phyloP scores from a whole-genome alignment of 2,888 invertebrate genomes.

The Cryptops parisi region DNA sequence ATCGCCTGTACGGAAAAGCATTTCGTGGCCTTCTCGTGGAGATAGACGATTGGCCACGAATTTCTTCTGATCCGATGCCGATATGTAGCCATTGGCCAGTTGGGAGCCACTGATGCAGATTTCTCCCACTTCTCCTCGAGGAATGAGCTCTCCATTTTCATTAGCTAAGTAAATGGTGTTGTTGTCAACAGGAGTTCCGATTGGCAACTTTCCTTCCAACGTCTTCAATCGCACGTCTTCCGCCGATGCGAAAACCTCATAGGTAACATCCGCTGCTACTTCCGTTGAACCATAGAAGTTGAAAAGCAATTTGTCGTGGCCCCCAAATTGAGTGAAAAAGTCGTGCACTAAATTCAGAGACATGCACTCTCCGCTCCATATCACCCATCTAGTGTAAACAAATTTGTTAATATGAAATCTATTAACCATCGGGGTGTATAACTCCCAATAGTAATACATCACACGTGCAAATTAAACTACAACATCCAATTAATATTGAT shows the following conservation, averaged over 20 bases:
- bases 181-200: conserved; percentile 68
- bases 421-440: too few relatives aligned
- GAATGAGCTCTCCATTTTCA: conserved; percentile 50
- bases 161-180: conserved; percentile 66
- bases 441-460: too few relatives aligned
- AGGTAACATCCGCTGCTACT: conserved; percentile 81
- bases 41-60: conserved; percentile 62
- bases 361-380: background rate
- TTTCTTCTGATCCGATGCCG: conserved; percentile 2
- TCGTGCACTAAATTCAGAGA: background rate
- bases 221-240: conserved; percentile 20
- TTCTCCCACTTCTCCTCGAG: conserved; percentile 60
- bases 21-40: conserved; percentile 36
- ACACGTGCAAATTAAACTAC: too few relatives aligned
- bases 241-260: conserved; percentile 46
- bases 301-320: conserved; percentile 37
- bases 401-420: too few relatives aligned
- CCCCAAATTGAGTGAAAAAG: background rate
- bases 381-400: too few relatives aligned
- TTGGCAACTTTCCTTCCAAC: conserved; percentile 43
- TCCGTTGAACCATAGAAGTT: conserved; percentile 88
- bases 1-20: conserved; percentile 71
- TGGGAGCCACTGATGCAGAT: conserved; percentile 56
- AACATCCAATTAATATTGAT: too few relatives aligned
- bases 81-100: background rate